A percentile compares a stretch with the other conserved stretches of the same genome.
These are phyloP conservation scores for Rhinoptilus africanus DNA, from an alignment of 2,113 vertebrate species.

Conservation along the genomic window DNA sequence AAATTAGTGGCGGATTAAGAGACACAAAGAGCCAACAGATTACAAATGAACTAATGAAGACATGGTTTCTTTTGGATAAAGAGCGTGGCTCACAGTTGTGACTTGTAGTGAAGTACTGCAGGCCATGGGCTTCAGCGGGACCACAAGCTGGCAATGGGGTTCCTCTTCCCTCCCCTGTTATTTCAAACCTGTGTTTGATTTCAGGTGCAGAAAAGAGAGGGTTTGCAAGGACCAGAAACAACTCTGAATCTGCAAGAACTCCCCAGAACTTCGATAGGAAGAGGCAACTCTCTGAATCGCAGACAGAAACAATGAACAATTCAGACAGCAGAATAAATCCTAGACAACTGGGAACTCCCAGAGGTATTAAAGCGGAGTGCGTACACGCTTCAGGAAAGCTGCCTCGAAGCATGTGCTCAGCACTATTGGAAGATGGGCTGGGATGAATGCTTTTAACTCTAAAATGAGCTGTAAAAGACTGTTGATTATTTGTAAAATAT, in stretches of 20 bases:
- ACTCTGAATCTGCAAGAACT: slow-evolving; percentile 60
- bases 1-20: slow-evolving; percentile 13
- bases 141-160: not conserved
- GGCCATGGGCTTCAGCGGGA: not conserved
- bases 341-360: slow-evolving; percentile 64
- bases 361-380: slow-evolving; percentile 70
- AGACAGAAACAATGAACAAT: slow-evolving; percentile 67
- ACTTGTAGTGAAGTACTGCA: not conserved
- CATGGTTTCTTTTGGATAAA: slow-evolving; percentile 24
- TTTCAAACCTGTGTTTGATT: slow-evolving; percentile 63
- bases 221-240: slow-evolving; percentile 62
- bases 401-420: slow-evolving; percentile 1
- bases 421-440: not conserved
- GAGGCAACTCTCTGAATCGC: slow-evolving; percentile 63
- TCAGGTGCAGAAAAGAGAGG: slow-evolving; percentile 70
- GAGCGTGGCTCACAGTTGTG: not conserved
- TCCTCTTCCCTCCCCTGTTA: not conserved
- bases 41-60: slow-evolving; percentile 22
- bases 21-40: slow-evolving; percentile 14
- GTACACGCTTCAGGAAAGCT: slow-evolving; percentile 48
- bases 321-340: slow-evolving; percentile 68
- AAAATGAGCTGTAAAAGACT: slow-evolving; percentile 3
- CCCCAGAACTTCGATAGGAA: slow-evolving; percentile 63
- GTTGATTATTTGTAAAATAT: not conserved
- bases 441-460: not conserved